phyloP scores from a whole-genome alignment of 2,888 invertebrate genomes.

The Dryocosmus kuriphilus region DNA sequence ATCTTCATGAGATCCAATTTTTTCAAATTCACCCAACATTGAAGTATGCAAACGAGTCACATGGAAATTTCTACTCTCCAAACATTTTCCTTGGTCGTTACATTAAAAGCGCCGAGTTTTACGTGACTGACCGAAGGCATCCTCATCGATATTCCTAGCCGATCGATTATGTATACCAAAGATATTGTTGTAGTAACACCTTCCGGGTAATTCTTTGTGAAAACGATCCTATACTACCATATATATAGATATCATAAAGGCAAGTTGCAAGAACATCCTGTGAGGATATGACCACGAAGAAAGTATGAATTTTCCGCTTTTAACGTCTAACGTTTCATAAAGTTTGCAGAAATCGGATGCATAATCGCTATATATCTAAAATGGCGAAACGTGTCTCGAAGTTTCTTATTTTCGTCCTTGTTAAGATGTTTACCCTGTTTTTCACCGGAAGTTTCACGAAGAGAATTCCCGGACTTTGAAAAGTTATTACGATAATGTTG shows the following conservation, averaged over 20 bases:
- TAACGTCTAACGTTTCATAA: background rate
- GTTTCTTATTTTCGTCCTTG: background rate
- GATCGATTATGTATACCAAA: conserved; percentile 27
- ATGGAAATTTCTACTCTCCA: conserved; percentile 19
- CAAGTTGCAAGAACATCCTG: background rate
- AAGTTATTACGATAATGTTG: background rate
- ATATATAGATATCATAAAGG: background rate
- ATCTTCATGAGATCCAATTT: conserved; percentile 13
- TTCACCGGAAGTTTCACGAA: background rate
- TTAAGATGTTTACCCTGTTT: background rate
- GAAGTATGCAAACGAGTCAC: conserved; percentile 11
- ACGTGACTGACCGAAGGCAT: conserved; percentile 19
- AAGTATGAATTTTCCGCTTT: background rate
- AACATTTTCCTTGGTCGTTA: conserved; percentile 27
- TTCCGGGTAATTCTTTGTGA: conserved; percentile 4
- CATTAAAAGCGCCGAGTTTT: conserved; percentile 10
- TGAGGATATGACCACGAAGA: background rate
- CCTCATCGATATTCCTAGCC: conserved; percentile 24
- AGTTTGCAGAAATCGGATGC: background rate
- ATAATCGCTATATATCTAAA: background rate
- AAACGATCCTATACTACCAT: background rate
- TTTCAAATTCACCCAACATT: background rate
- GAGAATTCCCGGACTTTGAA: background rate
- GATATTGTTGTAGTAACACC: conserved; percentile 12
- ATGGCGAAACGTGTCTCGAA: background rate